A percentile compares a stretch with the other conserved stretches of the same genome.
phyloP scores from a whole-genome alignment of 2,888 invertebrate species.

The Resseliella maxima region DNA sequence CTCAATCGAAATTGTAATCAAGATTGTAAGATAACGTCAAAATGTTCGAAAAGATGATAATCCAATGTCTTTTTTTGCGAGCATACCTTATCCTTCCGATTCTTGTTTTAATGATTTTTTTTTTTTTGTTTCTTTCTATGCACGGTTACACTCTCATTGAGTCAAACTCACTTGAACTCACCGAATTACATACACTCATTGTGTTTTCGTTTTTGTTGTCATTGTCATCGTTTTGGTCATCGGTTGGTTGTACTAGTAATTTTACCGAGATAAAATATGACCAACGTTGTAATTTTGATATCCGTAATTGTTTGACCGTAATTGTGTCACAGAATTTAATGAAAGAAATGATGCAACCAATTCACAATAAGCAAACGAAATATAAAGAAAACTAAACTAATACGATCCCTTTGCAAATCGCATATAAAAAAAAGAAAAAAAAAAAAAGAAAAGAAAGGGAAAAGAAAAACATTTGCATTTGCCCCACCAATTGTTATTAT shows the following conservation, averaged over 20 bases:
- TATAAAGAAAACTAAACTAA: not conserved
- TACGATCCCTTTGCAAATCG: too few relatives aligned
- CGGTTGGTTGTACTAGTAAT: not conserved
- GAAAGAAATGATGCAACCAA: not conserved
- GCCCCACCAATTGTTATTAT: constrained; percentile 3
- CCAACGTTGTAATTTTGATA: not conserved
- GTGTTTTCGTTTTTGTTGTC: too few relatives aligned
- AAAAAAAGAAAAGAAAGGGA: not conserved
- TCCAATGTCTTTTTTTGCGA: not conserved
- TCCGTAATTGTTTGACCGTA: not conserved
- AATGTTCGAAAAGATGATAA: not conserved
- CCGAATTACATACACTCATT: too few relatives aligned
- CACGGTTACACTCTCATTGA: not conserved
- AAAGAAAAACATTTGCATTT: constrained; percentile 41
- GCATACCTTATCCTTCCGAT: constrained; percentile 47
- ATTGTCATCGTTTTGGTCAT: not conserved
- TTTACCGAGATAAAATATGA: not conserved
- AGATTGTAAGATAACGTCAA: not conserved
- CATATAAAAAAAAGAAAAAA: not conserved
- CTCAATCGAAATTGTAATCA: not conserved
- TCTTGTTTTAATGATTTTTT: constrained; percentile 31
- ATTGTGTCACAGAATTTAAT: not conserved
- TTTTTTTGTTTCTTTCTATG: not conserved
- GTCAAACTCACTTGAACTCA: not conserved
- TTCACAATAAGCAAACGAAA: not conserved